Evolutionary conservation across 2,888 invertebrate species (phyloP).

Genomic region (Unio delphinus): DNA sequence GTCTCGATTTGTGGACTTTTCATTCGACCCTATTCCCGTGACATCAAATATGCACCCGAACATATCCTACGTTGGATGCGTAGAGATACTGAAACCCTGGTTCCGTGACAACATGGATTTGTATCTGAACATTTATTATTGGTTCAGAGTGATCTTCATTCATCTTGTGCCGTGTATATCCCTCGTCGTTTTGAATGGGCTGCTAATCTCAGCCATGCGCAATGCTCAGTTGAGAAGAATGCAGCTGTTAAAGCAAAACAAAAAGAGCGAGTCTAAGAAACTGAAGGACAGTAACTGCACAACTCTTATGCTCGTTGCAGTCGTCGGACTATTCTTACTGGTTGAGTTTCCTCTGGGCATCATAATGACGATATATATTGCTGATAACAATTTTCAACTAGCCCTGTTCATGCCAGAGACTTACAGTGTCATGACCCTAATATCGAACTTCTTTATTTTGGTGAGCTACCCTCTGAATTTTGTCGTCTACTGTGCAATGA

Average conservation of each 20-base stretch:
- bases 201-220: constrained; percentile 88
- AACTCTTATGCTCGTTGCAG: constrained; percentile 72
- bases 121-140: constrained; percentile 83
- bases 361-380: constrained; percentile 81
- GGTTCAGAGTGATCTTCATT: constrained; percentile 92
- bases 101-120: constrained; percentile 73
- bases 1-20: constrained; percentile 85
- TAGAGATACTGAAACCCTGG: constrained; percentile 36
- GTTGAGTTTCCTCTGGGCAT: constrained; percentile 73
- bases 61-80: constrained; percentile 50
- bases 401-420: constrained; percentile 39
- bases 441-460: constrained; percentile 92
- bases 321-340: constrained; percentile 73
- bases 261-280: constrained; percentile 68
- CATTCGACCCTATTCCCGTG: constrained; percentile 77
- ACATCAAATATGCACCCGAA: constrained; percentile 71
- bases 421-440: constrained; percentile 65
- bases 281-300: constrained; percentile 69
- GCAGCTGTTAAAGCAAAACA: constrained; percentile 83
- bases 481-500: constrained; percentile 97
- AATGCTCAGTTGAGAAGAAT: constrained; percentile 86
- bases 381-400: constrained; percentile 71
- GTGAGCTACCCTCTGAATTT: constrained; percentile 94
- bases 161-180: constrained; percentile 91
- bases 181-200: constrained; percentile 88